A percentile compares a stretch with the other conserved stretches of the same genome.
These are phyloP conservation scores for Tragelaphus strepsiceros DNA, from an alignment of 2,113 vertebrate genomes.

Conservation along the genomic window DNA sequence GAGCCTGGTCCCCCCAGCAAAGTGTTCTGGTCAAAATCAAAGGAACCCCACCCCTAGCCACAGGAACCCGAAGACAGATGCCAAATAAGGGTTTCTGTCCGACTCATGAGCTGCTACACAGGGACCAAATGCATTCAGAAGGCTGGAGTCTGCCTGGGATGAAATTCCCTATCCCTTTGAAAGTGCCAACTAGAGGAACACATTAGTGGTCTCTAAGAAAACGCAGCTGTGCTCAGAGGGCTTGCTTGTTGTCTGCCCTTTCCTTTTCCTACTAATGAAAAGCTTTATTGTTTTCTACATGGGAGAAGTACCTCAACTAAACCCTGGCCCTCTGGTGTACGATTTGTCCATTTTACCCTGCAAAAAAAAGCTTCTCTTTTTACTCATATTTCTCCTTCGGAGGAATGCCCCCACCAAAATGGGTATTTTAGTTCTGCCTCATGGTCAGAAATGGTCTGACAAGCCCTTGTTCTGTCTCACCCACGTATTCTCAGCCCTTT, in stretches of 20 bases:
- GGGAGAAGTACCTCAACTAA: not conserved
- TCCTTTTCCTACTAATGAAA: not conserved
- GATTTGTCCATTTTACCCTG: not conserved
- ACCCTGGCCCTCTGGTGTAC: not conserved
- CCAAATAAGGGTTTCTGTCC: not conserved
- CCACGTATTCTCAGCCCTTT: not conserved
- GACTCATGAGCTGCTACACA: fast-evolving
- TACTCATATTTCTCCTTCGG: not conserved
- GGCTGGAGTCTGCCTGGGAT: not conserved
- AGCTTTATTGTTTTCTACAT: not conserved
- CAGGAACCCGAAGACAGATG: too few species aligned
- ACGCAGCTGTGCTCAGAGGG: not conserved
- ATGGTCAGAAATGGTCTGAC: not conserved
- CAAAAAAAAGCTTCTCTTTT: not conserved
- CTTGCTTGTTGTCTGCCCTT: not conserved
- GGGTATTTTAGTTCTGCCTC: not conserved
- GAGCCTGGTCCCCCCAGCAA: fast-evolving
- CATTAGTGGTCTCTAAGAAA: not conserved
- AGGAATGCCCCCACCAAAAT: not conserved
- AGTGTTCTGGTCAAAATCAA: too few species aligned
- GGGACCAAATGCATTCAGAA: not conserved
- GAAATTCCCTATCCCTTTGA: not conserved
- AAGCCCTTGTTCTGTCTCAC: not conserved
- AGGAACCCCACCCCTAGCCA: too few species aligned
- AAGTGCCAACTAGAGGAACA: not conserved